Base-by-base conservation (phyloP, 2,113 vertebrate genomes). In the Podarcis raffonei region DNA sequence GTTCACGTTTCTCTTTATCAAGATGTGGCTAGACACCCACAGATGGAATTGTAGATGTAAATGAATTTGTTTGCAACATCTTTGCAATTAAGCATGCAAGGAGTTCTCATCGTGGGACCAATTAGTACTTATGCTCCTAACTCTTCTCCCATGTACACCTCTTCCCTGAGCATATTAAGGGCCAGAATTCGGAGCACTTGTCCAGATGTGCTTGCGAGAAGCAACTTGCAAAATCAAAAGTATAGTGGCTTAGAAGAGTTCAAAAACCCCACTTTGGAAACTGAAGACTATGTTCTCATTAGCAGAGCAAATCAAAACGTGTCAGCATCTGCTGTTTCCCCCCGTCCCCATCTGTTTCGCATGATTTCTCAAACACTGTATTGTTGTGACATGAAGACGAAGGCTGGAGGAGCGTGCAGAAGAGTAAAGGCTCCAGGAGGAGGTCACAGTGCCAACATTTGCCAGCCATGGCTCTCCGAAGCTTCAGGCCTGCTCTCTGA, bases 371-470 rank as follows among this genome's bases (percentile, higher is more conserved):
- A 53, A 53, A 77, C 18, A 66, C 83, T 75, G 48, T 83, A 39
- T 77, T 37, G 30, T 48, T 76, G 81, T 68, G 48, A 81, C 59
- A 83, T 88, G 57, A 83, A 66, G 59, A 42, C 83, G 87, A 66
- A 77, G 25, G 39, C 39, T 32, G 59, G 59, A 72, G 32, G 72
- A 72, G 32, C 48, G 23, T 77, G 23, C 71, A 53, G 69, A 75
- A 82, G 23, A 77, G 71, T 48, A 83, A 72, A 48, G 72, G 22
- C 25, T 71, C 79, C 23, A 30, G 59, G 78, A 13, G 59, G 66
- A 59, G 30, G 27, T 53, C 13, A 13, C 71, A 15, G 32, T 13
- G 6, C 39, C 16, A n/a, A 30, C 22, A 3, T 25, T 80, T 18
- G 71, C 30, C n/a, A 80, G 12, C 25, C 30, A 12, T 39, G 25